Conservation (phyloP, 2,797 vertebrate species). For the Catostomus latipinnis region DNA sequence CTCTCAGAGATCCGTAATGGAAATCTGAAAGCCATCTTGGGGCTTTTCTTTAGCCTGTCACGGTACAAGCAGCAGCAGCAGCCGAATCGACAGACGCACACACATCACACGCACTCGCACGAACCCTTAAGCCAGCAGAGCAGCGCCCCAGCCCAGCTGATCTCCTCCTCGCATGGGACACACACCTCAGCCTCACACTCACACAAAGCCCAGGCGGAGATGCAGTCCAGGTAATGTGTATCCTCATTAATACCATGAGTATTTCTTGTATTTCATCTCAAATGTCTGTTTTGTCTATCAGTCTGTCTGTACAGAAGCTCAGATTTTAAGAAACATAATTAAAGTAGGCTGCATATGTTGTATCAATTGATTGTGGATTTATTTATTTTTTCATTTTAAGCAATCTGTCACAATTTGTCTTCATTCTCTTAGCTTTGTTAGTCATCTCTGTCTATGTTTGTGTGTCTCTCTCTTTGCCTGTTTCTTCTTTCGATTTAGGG, state of each 20-base stretch:
- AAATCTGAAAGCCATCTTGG: constrained; percentile 96
- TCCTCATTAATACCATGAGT: background rate
- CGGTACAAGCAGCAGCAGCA: constrained; percentile 96
- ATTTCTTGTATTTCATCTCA: background rate
- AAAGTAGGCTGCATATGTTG: background rate
- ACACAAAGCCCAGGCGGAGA: constrained; percentile 90
- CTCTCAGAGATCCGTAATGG: constrained; percentile 96
- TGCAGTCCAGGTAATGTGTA: constrained; percentile 93
- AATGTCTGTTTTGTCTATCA: constrained; percentile 6
- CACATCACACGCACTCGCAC: constrained; percentile 64
- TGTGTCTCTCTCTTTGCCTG: constrained; percentile 55
- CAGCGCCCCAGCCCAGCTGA: constrained; percentile 79
- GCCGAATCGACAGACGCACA: constrained; percentile 73
- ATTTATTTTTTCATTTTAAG: background rate
- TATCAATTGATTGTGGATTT: constrained; percentile 4
- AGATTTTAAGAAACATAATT: too few relatives aligned
- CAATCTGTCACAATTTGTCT: constrained; percentile 1
- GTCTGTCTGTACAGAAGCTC: background rate
- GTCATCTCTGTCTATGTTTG: constrained; percentile 38
- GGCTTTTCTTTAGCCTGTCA: constrained; percentile 97
- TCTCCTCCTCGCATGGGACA: constrained; percentile 70
- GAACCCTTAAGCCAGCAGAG: constrained; percentile 76
- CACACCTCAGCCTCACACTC: constrained; percentile 63
- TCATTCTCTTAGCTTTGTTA: constrained; percentile 28
- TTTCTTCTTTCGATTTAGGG: constrained; percentile 83